Percentiles rank a stretch among this genome's conserved stretches.
Conservation (phyloP, 2,797 vertebrate genomes). For the Ptychobarbus kaznakovi region DNA sequence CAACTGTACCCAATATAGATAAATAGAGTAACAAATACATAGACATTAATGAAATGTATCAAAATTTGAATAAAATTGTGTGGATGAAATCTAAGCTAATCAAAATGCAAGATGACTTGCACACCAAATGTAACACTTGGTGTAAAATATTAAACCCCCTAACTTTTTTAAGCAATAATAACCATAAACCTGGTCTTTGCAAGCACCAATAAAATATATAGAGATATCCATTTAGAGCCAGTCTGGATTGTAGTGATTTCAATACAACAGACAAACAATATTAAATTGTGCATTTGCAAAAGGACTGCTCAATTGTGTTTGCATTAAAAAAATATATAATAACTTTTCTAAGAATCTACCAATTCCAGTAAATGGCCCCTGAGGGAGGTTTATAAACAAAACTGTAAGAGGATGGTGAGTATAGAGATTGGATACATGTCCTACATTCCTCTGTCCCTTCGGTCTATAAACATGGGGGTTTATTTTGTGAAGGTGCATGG, state of each 20-base stretch:
- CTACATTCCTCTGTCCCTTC: slow-evolving; percentile 64
- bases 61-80: not conserved
- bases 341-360: slow-evolving; percentile 56
- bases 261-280: not conserved
- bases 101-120: not conserved
- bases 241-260: not conserved
- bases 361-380: slow-evolving; percentile 54
- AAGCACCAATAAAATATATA: not conserved
- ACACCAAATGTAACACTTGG: not conserved
- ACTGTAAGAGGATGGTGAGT: slow-evolving; percentile 51
- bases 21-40: not conserved
- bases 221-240: not conserved
- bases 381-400: slow-evolving; percentile 54
- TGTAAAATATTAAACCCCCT: not conserved
- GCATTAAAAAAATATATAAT: slow-evolving; percentile 37
- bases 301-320: slow-evolving; percentile 28
- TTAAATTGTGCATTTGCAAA: slow-evolving; percentile 3
- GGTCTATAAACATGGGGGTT: slow-evolving; percentile 64
- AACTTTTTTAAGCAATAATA: not conserved
- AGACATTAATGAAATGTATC: not conserved
- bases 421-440: slow-evolving; percentile 64
- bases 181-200: not conserved
- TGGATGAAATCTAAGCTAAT: not conserved
- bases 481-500: slow-evolving; percentile 59
- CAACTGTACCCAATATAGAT: too few species aligned